Evolutionary conservation across 2,113 vertebrate genomes (phyloP), one percentile per base, ranked within the genome.

Genomic region (Prunella himalayana): DNA sequence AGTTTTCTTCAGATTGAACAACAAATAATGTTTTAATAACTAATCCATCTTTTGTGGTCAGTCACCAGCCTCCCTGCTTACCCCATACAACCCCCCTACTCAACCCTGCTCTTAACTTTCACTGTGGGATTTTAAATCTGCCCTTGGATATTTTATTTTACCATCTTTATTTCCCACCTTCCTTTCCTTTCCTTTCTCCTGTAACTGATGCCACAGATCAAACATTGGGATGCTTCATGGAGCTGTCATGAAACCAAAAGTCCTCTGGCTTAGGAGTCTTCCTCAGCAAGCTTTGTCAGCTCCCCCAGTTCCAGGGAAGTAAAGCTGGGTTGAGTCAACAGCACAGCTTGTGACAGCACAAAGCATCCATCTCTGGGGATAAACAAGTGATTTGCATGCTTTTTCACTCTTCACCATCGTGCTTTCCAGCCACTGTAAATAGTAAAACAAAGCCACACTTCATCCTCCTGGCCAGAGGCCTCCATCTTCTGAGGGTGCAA

Each of bases 331-430:
- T 5, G 8, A 88, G 53, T 14, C 76, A 94, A 69, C 64, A 90
- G 88, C 79, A 59, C 94, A 78, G 85, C 57, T 57, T 86, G 93
- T 90, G 76, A 86, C 53, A 79, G 93, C 79, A 94, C 89, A 94
- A 77, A 90, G 69, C 83, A 84, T 37, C 82, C 61, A 76, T 84
- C 82, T 70, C 77, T 1, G 15, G 77, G 60, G 82, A 94, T 53
- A 96, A 96, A 96, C 88, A 95, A 94, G 70, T 73, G 92, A 94
- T 96, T 95, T 93, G 95, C 79, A 86, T 90, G 59, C 57, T 66
- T 69, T 85, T 94, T 68, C 75, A 25, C 42, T 50, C 81, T 33
- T 65, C 78, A 85, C 53, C 73, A 79, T 65, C 19, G 14, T 35
- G 37, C 30, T 91, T 41, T 85, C 50, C 81, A 82, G 93, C 78